Percentiles rank a stretch among this genome's conserved stretches.
These are phyloP conservation scores for Tenebrosternarchus preto DNA, from an alignment of 2,113 vertebrate species.

Conservation along the genomic window DNA sequence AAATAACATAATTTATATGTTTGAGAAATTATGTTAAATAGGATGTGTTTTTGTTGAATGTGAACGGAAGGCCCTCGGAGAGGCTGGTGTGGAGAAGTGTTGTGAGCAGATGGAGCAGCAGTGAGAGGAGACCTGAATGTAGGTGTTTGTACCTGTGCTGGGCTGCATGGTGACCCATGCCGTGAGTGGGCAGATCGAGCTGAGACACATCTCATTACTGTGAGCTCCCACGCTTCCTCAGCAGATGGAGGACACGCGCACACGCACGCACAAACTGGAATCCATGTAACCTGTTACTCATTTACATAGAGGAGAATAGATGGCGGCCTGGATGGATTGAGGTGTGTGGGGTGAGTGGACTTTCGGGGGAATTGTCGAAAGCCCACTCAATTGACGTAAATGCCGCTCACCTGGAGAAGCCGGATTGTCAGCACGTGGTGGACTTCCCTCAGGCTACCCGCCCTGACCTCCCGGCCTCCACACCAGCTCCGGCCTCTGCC, in stretches of 20 bases:
- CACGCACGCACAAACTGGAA: not conserved
- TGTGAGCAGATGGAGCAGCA: constrained; percentile 30
- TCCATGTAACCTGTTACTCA: not conserved
- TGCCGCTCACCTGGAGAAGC: constrained; percentile 2
- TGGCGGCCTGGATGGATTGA: not conserved
- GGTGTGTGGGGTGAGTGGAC: not conserved
- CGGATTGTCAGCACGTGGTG: not conserved
- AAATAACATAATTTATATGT: constrained; percentile 28
- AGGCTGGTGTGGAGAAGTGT: constrained; percentile 21
- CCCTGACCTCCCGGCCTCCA: constrained; percentile 17
- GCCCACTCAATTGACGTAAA: not conserved
- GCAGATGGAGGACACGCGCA: constrained; percentile 54
- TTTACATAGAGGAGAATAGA: not conserved
- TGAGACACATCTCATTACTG: constrained; percentile 57
- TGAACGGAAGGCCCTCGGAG: not conserved
- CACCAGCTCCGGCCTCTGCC: constrained; percentile 5
- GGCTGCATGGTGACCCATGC: constrained; percentile 47
- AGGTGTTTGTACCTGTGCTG: constrained; percentile 40
- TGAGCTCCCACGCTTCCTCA: constrained; percentile 57
- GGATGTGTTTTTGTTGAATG: not conserved
- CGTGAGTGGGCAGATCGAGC: constrained; percentile 54
- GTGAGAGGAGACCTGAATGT: constrained; percentile 35
- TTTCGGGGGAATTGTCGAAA: not conserved
- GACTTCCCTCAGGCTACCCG: constrained; percentile 6
- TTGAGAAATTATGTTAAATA: no score